Evolutionary conservation across 2,113 vertebrate genomes (phyloP), one percentile per base, ranked within the genome.

Genomic region (Myiozetetes cayanensis): DNA sequence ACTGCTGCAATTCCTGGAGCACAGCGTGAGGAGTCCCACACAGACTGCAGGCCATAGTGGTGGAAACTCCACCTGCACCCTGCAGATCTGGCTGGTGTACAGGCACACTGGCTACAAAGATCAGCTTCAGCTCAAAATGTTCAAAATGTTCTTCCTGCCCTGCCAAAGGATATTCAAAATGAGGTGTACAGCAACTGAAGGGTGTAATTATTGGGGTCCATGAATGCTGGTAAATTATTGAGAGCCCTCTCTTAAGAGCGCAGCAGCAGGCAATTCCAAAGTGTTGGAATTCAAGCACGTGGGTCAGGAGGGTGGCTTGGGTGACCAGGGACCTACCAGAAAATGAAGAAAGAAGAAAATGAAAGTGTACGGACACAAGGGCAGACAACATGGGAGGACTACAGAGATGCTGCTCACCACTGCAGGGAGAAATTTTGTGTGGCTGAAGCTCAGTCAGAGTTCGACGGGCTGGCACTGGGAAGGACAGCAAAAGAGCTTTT

Each of bases 131-230:
- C 8, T 71, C 55, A 7, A 43, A 43, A 43, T 43, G 43, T 43
- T 14, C 11, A 75, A 67, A 67, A 55, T 12, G 2, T 25, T 55
- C 53, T 58, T 82, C 43, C 22, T 53, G 13, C 8, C 35, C 73
- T 66, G 6, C 11, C 35, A 74, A 85, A 82, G 27, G 24, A 31
- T 24, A 12, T 5, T n/a, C 61, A 67, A 58, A 65, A 50, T 23
- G 14, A 12, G 15, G 0, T 0, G 12, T 10, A 58, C 8, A 33
- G 33, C 7, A 44, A 21, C 4, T n/a, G 13, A 74, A 33, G 44
- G 27, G 10, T 39, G 14, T n/a, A 59, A 67, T 4, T 31, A 12
- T 6, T 58, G 19, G 10, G 4, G 9, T 44, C 5, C 22, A 21
- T 27, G 49, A 58, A 39, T 19, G 6, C 17, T 53, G 18, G 5